phyloP scores from a whole-genome alignment of 2,797 vertebrate genomes.

The Scyliorhinus canicula region DNA sequence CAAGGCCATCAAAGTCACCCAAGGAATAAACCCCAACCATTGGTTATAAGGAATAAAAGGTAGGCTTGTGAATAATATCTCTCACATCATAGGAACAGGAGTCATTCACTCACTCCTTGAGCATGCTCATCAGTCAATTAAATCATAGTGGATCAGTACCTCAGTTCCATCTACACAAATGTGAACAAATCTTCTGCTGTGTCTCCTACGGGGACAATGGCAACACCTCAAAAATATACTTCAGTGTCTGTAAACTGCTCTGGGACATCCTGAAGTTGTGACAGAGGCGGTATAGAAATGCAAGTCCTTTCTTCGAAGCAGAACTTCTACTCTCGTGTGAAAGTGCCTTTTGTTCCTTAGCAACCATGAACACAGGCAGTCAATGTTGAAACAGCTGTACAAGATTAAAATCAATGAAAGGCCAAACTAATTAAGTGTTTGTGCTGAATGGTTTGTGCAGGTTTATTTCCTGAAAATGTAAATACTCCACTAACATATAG shows the following conservation, averaged over 20 bases:
- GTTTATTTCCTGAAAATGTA: conserved; percentile 18
- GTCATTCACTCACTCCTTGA: not conserved
- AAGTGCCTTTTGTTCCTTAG: not conserved
- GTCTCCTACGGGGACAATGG: not conserved
- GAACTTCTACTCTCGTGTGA: not conserved
- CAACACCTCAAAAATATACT: not conserved
- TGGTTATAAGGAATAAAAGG: not conserved
- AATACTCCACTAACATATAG: not conserved
- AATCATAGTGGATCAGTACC: not conserved
- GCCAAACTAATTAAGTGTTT: conserved; percentile 28
- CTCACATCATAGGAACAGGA: not conserved
- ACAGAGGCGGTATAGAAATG: not conserved
- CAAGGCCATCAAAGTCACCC: too few species aligned
- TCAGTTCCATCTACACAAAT: not conserved
- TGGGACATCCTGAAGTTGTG: not conserved
- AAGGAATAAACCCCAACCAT: not conserved
- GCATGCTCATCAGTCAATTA: not conserved
- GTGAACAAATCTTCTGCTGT: not conserved
- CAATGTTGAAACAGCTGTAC: conserved; percentile 27
- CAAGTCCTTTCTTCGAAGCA: not conserved
- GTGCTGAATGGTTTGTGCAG: too few species aligned
- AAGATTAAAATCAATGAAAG: conserved; percentile 11
- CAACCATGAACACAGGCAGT: not conserved
- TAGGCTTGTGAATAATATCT: not conserved
- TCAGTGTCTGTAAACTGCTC: not conserved